phyloP scores from a whole-genome alignment of 2,888 invertebrate genomes.

The Frankliniella intonsa region DNA sequence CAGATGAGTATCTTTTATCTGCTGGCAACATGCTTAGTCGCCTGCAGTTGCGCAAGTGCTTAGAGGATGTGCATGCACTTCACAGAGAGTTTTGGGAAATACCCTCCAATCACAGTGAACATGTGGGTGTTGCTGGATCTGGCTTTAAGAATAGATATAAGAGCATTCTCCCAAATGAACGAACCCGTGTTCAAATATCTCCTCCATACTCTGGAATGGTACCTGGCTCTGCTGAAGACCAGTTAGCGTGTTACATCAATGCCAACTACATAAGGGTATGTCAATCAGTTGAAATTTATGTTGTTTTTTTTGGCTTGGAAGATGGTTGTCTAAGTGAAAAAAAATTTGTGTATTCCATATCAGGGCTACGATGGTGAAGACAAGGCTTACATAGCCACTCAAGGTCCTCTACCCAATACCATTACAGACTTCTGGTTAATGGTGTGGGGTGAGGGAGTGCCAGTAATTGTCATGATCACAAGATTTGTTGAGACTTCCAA shows the following conservation, averaged over 20 bases:
- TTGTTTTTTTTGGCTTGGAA: conserved; percentile 25
- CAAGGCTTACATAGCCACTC: conserved; percentile 85
- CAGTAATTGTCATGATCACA: conserved; percentile 83
- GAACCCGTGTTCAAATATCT: conserved; percentile 69
- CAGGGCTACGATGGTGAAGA: conserved; percentile 87
- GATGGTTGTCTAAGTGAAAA: conserved; percentile 30
- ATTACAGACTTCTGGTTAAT: conserved; percentile 88
- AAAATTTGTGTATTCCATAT: conserved; percentile 37
- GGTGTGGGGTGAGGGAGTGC: conserved; percentile 59
- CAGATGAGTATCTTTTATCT: conserved; percentile 49
- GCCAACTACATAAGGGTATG: conserved; percentile 86
- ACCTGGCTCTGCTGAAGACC: conserved; percentile 55
- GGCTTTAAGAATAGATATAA: conserved; percentile 80
- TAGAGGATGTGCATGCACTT: conserved; percentile 52
- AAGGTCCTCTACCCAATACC: conserved; percentile 86
- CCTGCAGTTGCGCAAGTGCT: conserved; percentile 49
- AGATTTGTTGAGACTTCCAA: conserved; percentile 76
- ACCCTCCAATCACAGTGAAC: conserved; percentile 86
- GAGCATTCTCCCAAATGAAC: conserved; percentile 84
- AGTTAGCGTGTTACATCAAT: conserved; percentile 72
- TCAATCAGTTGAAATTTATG: conserved; percentile 27
- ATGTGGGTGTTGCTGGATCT: conserved; percentile 81
- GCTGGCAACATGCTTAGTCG: conserved; percentile 54
- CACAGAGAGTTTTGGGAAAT: conserved; percentile 93
- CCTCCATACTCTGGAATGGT: neutral